Evolutionary conservation across 2,888 invertebrate species (phyloP), one percentile per base, ranked within the genome.

Genomic region (Drosophila neoperkinsi): DNA sequence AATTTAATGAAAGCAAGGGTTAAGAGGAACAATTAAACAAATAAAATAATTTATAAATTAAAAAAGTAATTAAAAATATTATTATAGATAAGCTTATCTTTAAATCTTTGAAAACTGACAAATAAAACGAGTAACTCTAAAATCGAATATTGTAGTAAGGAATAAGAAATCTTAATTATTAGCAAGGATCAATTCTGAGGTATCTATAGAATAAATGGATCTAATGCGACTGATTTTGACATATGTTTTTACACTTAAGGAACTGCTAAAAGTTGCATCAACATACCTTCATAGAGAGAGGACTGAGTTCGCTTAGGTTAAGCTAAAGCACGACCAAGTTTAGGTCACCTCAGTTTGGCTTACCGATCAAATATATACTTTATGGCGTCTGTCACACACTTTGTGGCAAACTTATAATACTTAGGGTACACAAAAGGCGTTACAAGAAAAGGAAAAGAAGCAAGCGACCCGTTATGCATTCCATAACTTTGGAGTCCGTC

Each of bases 401-500:
- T 41, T 11, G 4, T 9, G 33, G 25, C 21, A 60, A 46, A 46
- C 33, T 46, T 55, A 50, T 56, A 60, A 68, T 69, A 59, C 73
- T 55, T 36, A 18, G 46, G 46, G 16, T 46, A 2, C 13, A 34
- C 25, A 25, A 7, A 9, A 56, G 41, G 25, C 43, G 51, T 51
- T 50, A 21, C 50, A 36, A 53, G 2, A 16, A 33, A 1, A 28
- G 18, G n/a, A 21, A 52, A 33, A 16, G 33, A 55, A 55, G 13
- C 49, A 21, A 67, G 43, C 59, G 64, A 71, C 59, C 68, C 89
- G 90, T 90, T 90, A 88, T 90, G 85, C 90, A 91, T 88, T 89
- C 88, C 91, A 88, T 90, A 88, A 88, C 88, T 91, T 79, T 77
- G 79, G 71, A 85, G 75, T 77, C 77, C 74, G 71, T 72, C 81